Evolutionary conservation across 2,797 vertebrate genomes (phyloP), one percentile per base, ranked within the genome.

Genomic region (Tragelaphus oryx): DNA sequence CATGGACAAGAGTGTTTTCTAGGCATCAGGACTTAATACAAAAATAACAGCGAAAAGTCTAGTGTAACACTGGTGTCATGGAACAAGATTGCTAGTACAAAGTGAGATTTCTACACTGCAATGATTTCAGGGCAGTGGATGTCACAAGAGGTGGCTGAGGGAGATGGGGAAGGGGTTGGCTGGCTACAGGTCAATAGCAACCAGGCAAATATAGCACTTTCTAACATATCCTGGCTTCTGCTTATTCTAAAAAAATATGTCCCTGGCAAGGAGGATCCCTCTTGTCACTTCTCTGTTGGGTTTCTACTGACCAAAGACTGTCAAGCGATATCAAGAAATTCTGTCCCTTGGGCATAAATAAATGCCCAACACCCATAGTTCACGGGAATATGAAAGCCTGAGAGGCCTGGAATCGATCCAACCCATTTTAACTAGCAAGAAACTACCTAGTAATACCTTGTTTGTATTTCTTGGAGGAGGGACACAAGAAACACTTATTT

Each of bases 401-500:
- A n/a, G 84, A 89, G 86, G 88, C 74, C 94, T 50, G 26, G 87
- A 95, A 98, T 98, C 93, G 75, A 98, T 98, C 97, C 94, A 98
- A 95, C 95, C 97, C 97, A 97, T 98, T 98, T 98, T 98, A 98
- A 98, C 97, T 85, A 97, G 97, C 97, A 98, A 98, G 98, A 97
- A 98, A 98, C 97, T 97, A 97, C 97, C 98, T 97, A 95, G 97
- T 98, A 98, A 98, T 98, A 97, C 97, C 98, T 98, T 98, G 98
- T 98, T 98, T 98, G 97, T 98, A 98, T 98, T 98, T 98, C 98
- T 98, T 97, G 97, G 98, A 98, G 97, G 68, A 98, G 97, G 98
- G 98, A 98, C 98, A 98, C 97, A 95, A 98, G 97, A 98, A 98
- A 98, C 98, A 98, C 98, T 98, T 98, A 98, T 98, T 99, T 98